These are phyloP conservation scores for Leptinotarsa tumamoca DNA, from an alignment of 2,888 invertebrate species.

Conservation along the genomic window DNA sequence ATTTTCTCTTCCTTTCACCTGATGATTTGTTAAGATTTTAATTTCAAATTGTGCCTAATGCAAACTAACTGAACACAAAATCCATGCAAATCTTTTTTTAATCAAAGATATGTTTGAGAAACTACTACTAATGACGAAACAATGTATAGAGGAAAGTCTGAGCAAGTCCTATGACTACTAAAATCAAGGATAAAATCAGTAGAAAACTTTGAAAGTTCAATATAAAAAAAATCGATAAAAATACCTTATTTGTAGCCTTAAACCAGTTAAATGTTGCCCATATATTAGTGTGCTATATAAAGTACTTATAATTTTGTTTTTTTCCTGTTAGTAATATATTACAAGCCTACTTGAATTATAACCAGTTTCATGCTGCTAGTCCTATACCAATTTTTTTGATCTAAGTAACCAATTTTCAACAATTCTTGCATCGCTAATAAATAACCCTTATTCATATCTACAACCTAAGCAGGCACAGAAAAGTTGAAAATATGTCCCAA, in stretches of 20 bases:
- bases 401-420: constrained; percentile 4
- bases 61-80: not conserved
- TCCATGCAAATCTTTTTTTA: not conserved
- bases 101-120: not conserved
- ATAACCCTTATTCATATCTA: not conserved
- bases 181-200: not conserved
- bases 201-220: not conserved
- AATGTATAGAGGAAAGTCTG: not conserved
- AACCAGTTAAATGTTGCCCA: not conserved
- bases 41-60: not conserved
- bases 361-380: not conserved
- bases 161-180: not conserved
- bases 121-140: not conserved
- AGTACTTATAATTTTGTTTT: not conserved
- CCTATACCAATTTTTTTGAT: constrained; percentile 3
- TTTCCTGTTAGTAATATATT: constrained; percentile 11
- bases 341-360: not conserved
- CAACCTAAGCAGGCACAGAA: constrained; percentile 6
- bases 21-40: not conserved
- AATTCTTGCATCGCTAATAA: constrained; percentile 4
- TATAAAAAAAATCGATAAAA: not conserved
- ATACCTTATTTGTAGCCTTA: not conserved
- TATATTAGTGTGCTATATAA: constrained; percentile 6
- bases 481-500: constrained; percentile 17
- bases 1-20: not conserved